Percentiles rank a stretch among this genome's conserved stretches.
Evolutionary conservation across 2,797 vertebrate species (phyloP).

Genomic region (Notolabrus celidotus): DNA sequence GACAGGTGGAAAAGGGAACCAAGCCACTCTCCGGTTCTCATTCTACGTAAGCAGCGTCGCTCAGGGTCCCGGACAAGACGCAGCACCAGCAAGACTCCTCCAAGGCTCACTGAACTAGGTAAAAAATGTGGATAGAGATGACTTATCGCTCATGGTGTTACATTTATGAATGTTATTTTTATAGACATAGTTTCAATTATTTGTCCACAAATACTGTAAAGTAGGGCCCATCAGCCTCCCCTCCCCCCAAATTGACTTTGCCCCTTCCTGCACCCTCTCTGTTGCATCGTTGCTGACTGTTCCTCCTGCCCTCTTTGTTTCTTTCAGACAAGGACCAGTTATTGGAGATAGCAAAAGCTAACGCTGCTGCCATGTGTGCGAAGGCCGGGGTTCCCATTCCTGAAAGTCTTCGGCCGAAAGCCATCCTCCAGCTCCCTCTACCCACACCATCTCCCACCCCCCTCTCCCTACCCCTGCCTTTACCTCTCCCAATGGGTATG

Average conservation of each 20-base stretch:
- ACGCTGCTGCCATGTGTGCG: conserved; percentile 98
- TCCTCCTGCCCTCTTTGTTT: neutral
- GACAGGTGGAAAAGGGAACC: conserved; percentile 93
- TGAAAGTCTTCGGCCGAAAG: conserved; percentile 94
- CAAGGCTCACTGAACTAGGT: conserved; percentile 97
- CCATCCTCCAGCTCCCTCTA: conserved; percentile 88
- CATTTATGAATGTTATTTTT: neutral
- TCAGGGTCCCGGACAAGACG: conserved; percentile 85
- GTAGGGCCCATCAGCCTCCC: no score
- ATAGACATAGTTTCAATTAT: neutral
- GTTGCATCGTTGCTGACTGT: neutral
- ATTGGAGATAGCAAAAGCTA: conserved; percentile 99
- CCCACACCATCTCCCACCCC: conserved; percentile 83
- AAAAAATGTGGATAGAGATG: conserved; percentile 45
- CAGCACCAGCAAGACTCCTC: conserved; percentile 87
- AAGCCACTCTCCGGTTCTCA: conserved; percentile 92
- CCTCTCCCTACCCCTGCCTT: conserved; percentile 80
- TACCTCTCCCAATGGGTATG: conserved; percentile 84
- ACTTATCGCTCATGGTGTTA: neutral
- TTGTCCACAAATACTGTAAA: neutral
- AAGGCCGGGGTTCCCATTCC: conserved; percentile 98
- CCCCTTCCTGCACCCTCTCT: neutral
- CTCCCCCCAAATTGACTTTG: no score
- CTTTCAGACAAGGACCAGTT: conserved; percentile 96
- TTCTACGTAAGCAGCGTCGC: conserved; percentile 87